These are phyloP conservation scores for Etheostoma spectabile DNA, from an alignment of 2,113 vertebrate genomes.

Conservation along the genomic window DNA sequence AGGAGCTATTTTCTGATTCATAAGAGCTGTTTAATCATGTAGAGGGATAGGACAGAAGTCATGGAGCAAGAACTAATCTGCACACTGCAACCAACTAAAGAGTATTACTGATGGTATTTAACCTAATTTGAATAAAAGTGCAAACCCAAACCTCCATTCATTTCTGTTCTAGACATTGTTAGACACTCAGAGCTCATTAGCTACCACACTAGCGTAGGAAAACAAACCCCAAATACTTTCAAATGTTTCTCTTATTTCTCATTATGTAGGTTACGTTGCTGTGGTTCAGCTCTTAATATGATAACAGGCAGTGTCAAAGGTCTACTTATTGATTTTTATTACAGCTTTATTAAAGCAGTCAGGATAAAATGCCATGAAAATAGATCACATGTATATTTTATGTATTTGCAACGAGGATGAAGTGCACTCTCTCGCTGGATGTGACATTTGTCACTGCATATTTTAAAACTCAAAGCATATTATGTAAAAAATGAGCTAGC, in stretches of 20 bases:
- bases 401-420: constrained; percentile 58
- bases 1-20: constrained; percentile 70
- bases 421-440: constrained; percentile 42
- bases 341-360: constrained; percentile 40
- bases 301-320: constrained; percentile 71
- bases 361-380: constrained; percentile 53
- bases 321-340: constrained; percentile 74
- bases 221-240: constrained; percentile 59
- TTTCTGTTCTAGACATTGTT: constrained; percentile 41
- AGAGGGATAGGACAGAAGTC: constrained; percentile 58
- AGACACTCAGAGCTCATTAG: constrained; percentile 72
- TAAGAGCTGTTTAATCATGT: constrained; percentile 67
- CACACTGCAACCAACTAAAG: constrained; percentile 63
- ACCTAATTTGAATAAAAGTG: constrained; percentile 60
- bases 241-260: constrained; percentile 55
- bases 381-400: constrained; percentile 59
- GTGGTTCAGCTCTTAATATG: constrained; percentile 70
- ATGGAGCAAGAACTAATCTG: constrained; percentile 65
- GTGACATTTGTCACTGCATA: constrained; percentile 73
- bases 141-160: constrained; percentile 21
- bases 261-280: constrained; percentile 51
- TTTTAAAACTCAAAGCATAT: constrained; percentile 64
- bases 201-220: constrained; percentile 37
- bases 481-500: constrained; percentile 48
- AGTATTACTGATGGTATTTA: constrained; percentile 76